A percentile compares a stretch with the other conserved stretches of the same genome.
These are phyloP conservation scores for Epiperipatus broadwayi DNA, from an alignment of 2,888 invertebrate genomes.

Conservation along the genomic window DNA sequence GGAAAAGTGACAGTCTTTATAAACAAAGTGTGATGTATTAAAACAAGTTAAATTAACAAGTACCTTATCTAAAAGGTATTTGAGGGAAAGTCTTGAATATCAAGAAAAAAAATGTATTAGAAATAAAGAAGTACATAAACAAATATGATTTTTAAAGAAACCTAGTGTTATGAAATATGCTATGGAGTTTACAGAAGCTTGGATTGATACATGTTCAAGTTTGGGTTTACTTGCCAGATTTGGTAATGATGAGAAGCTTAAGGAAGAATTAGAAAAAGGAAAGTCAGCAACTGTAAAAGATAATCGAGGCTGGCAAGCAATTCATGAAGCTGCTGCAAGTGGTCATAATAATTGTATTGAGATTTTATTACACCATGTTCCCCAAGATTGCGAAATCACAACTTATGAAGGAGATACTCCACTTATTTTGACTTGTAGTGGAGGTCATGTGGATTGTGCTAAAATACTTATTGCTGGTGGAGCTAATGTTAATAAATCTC, in stretches of 20 bases:
- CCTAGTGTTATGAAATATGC: too few species aligned
- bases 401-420: slow-evolving; percentile 27
- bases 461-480: slow-evolving; percentile 21
- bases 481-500: slow-evolving; percentile 23
- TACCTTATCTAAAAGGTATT: too few species aligned
- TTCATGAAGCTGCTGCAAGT: slow-evolving; percentile 27
- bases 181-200: slow-evolving; percentile 19
- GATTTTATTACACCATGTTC: slow-evolving; percentile 20
- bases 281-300: slow-evolving; percentile 27
- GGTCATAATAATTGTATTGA: slow-evolving; percentile 22
- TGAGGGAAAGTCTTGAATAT: too few species aligned
- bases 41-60: too few species aligned
- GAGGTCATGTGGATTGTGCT: slow-evolving; percentile 20
- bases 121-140: too few species aligned
- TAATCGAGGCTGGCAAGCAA: slow-evolving; percentile 29
- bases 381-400: slow-evolving; percentile 10
- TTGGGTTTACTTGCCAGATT: slow-evolving; percentile 17
- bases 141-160: too few species aligned
- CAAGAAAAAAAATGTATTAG: too few species aligned
- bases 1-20: too few species aligned
- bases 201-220: slow-evolving; percentile 17
- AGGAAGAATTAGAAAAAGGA: slow-evolving; percentile 18
- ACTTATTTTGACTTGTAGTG: slow-evolving; percentile 23
- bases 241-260: slow-evolving; percentile 16
- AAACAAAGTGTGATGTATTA: too few species aligned